Evolutionary conservation across 2,113 vertebrate genomes (phyloP).

Genomic region (Equus przewalskii): DNA sequence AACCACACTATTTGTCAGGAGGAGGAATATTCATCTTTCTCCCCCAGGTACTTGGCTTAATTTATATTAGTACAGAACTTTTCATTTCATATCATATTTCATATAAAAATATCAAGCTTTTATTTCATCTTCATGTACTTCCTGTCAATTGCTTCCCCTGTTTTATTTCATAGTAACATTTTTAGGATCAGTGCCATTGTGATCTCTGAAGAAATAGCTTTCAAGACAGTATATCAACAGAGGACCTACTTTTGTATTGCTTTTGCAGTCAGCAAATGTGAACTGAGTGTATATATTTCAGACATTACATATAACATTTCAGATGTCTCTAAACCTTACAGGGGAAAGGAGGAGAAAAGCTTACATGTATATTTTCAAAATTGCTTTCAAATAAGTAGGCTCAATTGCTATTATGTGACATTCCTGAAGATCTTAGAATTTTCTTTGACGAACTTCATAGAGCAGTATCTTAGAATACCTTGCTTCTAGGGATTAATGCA

Average conservation of each 20-base stretch:
- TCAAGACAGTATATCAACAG: constrained; percentile 1
- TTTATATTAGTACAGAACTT: constrained; percentile 65
- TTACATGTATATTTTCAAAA: neutral
- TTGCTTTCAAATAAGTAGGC: neutral
- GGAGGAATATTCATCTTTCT: constrained; percentile 50
- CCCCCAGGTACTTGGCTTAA: constrained; percentile 42
- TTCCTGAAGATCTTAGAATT: neutral
- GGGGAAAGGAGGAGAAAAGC: neutral
- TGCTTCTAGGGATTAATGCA: accelerated
- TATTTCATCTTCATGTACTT: constrained; percentile 69
- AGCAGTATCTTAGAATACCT: neutral
- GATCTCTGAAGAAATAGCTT: constrained; percentile 52
- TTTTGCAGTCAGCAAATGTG: constrained; percentile 37
- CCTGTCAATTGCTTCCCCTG: constrained; percentile 51
- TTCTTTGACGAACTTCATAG: neutral
- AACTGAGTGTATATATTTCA: constrained; percentile 33
- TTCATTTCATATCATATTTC: constrained; percentile 59
- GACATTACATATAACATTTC: neutral
- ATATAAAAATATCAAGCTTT: constrained; percentile 65
- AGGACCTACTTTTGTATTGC: neutral
- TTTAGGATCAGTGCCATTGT: constrained; percentile 65
- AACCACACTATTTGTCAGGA: constrained; percentile 12
- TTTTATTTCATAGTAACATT: constrained; percentile 73
- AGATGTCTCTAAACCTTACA: neutral
- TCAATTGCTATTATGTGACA: neutral